phyloP scores from a whole-genome alignment of 1,140 invertebrate species.

The Hirudo medicinalis region DNA sequence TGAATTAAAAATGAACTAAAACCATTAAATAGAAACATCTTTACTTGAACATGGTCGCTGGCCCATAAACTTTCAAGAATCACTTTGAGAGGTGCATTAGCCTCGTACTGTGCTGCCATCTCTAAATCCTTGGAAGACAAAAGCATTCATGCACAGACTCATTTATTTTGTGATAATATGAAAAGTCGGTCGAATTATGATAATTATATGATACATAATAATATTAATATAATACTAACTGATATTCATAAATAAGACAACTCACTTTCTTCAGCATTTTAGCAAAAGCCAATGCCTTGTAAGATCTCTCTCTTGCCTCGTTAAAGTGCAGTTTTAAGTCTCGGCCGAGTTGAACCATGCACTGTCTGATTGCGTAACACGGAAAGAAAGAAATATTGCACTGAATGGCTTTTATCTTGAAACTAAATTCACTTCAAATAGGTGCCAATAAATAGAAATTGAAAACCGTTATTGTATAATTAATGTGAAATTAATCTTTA shows the following conservation, averaged over 20 bases:
- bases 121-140: conserved; percentile 46
- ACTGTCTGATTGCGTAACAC: conserved; percentile 42
- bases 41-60: conserved; percentile 35
- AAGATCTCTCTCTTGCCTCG: conserved; percentile 59
- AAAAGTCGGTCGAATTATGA: too few relatives aligned
- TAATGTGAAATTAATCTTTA: neutral
- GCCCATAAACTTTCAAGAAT: conserved; percentile 38
- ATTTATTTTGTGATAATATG: too few relatives aligned
- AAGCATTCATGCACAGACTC: too few relatives aligned
- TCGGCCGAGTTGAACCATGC: conserved; percentile 57
- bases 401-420: neutral
- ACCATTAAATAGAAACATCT: neutral
- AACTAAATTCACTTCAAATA: neutral
- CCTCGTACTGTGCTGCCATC: conserved; percentile 44
- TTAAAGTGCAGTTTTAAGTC: conserved; percentile 64
- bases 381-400: too few relatives aligned
- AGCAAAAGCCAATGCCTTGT: conserved; percentile 63
- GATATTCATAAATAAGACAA: neutral
- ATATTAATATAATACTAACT: conserved; percentile 18
- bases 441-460: neutral
- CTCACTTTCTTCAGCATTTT: conserved; percentile 54
- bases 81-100: conserved; percentile 32
- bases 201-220: neutral
- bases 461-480: neutral
- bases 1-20: neutral